Evolutionary conservation across 2,113 vertebrate species (phyloP).

Genomic region (Megaleporinus macrocephalus): DNA sequence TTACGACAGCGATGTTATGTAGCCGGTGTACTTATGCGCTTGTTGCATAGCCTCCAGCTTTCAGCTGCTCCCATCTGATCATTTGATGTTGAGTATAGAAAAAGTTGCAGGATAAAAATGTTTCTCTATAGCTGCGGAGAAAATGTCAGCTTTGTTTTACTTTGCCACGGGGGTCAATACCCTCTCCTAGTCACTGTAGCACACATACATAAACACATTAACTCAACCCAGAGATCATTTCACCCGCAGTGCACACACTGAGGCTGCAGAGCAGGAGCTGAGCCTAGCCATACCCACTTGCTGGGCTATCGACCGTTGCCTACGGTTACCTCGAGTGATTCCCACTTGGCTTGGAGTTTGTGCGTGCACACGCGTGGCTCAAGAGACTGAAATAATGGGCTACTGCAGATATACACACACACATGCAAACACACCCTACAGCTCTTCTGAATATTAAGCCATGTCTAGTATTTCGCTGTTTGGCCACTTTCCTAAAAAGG

Average conservation of each 20-base stretch:
- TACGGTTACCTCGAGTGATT: conserved; percentile 56
- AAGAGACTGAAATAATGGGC: neutral
- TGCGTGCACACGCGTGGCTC: neutral
- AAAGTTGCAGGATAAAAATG: conserved; percentile 20
- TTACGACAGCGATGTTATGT: neutral
- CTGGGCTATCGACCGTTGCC: conserved; percentile 52
- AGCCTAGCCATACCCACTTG: conserved; percentile 30
- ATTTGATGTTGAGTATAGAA: conserved; percentile 23
- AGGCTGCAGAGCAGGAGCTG: conserved; percentile 22
- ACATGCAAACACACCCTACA: neutral
- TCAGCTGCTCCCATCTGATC: conserved; percentile 50
- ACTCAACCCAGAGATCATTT: neutral
- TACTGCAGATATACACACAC: neutral
- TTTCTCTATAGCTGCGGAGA: neutral
- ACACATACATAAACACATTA: neutral
- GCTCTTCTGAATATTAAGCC: neutral
- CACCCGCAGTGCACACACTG: conserved; percentile 3
- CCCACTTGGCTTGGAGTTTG: conserved; percentile 4
- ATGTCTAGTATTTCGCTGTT: neutral
- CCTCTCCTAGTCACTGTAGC: neutral
- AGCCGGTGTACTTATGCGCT: neutral
- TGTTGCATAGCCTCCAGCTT: conserved; percentile 31
- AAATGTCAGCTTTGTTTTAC: conserved; percentile 26
- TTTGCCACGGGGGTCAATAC: neutral
- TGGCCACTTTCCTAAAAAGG: too few relatives aligned